These are phyloP conservation scores for Mycteria americana DNA, from an alignment of 2,797 vertebrate genomes.

Conservation along the genomic window DNA sequence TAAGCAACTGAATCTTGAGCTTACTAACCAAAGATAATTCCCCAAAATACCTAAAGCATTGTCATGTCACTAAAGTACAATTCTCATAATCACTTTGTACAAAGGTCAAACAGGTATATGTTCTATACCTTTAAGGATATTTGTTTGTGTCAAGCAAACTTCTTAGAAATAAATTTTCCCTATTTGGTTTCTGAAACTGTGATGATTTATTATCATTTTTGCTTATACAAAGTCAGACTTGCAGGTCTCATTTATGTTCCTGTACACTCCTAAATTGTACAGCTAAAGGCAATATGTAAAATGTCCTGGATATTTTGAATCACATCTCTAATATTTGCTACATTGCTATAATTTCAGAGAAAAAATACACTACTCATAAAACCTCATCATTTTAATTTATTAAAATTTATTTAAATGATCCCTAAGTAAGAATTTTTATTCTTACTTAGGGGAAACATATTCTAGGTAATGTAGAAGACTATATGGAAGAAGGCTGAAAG, in stretches of 20 bases:
- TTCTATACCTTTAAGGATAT: background rate
- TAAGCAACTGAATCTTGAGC: background rate
- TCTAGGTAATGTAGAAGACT: background rate
- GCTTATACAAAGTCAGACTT: background rate
- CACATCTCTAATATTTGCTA: background rate
- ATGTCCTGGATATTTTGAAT: background rate
- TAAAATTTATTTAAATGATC: background rate
- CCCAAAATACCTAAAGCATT: background rate
- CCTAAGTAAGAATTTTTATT: background rate
- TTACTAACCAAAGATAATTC: background rate
- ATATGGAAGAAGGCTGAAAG: background rate
- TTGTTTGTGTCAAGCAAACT: background rate
- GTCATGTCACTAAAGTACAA: background rate
- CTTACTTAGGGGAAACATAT: too few species aligned
- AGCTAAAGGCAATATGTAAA: background rate
- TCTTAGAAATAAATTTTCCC: background rate
- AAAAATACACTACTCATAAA: background rate
- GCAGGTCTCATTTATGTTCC: background rate
- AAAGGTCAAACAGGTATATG: background rate
- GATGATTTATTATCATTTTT: background rate
- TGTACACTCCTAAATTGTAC: background rate
- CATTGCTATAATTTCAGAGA: background rate
- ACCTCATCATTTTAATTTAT: background rate
- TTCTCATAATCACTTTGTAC: background rate
- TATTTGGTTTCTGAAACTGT: background rate